A percentile compares a stretch with the other conserved stretches of the same genome.
Evolutionary conservation across 2,797 vertebrate species (phyloP).

Genomic region (Arrhamphus sclerolepis): DNA sequence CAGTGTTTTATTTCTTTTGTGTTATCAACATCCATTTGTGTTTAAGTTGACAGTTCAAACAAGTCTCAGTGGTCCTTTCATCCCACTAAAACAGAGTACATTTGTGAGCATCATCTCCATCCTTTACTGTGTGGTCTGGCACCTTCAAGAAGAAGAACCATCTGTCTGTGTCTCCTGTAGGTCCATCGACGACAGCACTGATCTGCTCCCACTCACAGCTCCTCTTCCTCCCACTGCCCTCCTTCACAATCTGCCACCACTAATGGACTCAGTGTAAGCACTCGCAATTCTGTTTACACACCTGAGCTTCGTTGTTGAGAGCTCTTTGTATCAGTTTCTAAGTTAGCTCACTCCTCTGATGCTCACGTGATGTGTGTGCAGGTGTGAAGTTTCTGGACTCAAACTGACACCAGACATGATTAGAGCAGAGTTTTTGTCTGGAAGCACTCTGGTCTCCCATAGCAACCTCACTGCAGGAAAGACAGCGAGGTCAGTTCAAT

Average conservation of each 20-base stretch:
- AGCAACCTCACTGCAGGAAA: constrained; percentile 20
- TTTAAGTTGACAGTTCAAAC: constrained; percentile 41
- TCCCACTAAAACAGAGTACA: constrained; percentile 21
- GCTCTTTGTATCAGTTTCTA: neutral
- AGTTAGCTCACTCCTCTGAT: neutral
- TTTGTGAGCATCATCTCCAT: constrained; percentile 32
- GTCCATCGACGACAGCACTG: constrained; percentile 61
- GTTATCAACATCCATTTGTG: constrained; percentile 22
- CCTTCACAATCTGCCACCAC: constrained; percentile 51
- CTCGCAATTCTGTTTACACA: neutral
- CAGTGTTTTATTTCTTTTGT: constrained; percentile 9
- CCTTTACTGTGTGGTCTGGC: constrained; percentile 15
- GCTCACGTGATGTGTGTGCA: constrained; percentile 31
- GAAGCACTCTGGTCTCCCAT: constrained; percentile 27
- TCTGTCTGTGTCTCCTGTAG: constrained; percentile 58
- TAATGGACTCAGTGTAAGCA: constrained; percentile 65
- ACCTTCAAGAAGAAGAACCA: constrained; percentile 21
- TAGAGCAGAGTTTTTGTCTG: constrained; percentile 68
- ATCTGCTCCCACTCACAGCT: constrained; percentile 64
- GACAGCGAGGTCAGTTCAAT: constrained; percentile 28
- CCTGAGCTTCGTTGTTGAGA: neutral
- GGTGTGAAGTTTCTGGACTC: constrained; percentile 50
- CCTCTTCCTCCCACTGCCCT: constrained; percentile 59
- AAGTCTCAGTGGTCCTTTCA: constrained; percentile 40
- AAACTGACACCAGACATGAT: constrained; percentile 77